These are phyloP conservation scores for Drosophila truncata DNA, from an alignment of 1,140 invertebrate species.

Conservation along the genomic window DNA sequence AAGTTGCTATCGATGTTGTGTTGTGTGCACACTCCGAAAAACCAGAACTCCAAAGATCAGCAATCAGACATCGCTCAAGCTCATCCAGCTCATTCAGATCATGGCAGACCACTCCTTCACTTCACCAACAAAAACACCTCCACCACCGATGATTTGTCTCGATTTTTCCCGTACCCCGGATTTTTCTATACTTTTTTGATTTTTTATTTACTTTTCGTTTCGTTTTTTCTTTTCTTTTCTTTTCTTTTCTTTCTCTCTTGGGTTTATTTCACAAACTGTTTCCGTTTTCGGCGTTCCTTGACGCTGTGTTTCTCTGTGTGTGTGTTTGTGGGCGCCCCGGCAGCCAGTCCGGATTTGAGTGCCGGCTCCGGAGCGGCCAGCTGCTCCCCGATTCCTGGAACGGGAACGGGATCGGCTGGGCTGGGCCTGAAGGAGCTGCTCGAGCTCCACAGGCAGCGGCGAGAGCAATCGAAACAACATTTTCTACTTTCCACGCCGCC, in stretches of 20 bases:
- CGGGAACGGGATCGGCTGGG: conserved; percentile 47
- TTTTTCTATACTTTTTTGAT: conserved; percentile 34
- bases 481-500: conserved; percentile 84
- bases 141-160: conserved; percentile 32
- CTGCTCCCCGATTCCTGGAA: conserved; percentile 24
- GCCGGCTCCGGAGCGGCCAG: conserved; percentile 23
- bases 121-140: conserved; percentile 10
- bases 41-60: conserved; percentile 42
- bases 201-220: conserved; percentile 49
- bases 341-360: conserved; percentile 73
- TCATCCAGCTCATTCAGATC: conserved; percentile 47
- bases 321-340: conserved; percentile 47
- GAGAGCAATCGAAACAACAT: conserved; percentile 84
- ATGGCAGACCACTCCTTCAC: conserved; percentile 40
- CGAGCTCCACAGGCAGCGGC: conserved; percentile 77
- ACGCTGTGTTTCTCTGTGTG: conserved; percentile 28
- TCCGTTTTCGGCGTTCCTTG: conserved; percentile 64
- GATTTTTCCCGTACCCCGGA: conserved; percentile 3
- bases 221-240: conserved; percentile 34
- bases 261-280: conserved; percentile 51
- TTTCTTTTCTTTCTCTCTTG: conserved; percentile 44
- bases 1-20: conserved; percentile 49
- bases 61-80: conserved; percentile 46
- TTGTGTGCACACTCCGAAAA: conserved; percentile 42
- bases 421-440: conserved; percentile 76